Evolutionary conservation across 1,140 invertebrate species (phyloP), one percentile per base, ranked within the genome.

Genomic region (Nylanderia fulva): DNA sequence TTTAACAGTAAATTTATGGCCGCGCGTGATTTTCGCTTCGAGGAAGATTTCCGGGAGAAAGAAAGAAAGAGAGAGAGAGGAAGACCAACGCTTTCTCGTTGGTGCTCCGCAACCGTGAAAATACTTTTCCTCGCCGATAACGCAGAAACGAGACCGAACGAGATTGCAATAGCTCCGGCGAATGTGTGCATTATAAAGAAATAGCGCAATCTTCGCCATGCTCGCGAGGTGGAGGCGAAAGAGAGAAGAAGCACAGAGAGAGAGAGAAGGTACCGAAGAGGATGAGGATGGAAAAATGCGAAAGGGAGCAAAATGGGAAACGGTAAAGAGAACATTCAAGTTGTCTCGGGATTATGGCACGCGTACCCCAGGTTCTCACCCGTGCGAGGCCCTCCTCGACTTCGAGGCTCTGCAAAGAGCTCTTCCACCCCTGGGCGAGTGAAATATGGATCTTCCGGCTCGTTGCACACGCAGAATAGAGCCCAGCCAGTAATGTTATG

Each of bases 381-480:
- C 33, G 42, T 21, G 60, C 52, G 13, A 48, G 45, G 45, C 33
- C 29, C 75, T 48, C 24, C 36, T 68, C 36, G 52, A 27, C 42
- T 24, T 64, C n/a, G 60, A 8, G 39, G n/a, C 27, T 33, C 13
- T 33, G 64, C 77, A 82, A 82, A 82, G 52, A 82, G 77, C 77
- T 72, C 77, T 58, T 56, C 66, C 13, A 58, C 86, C 92, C 91
- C 87, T 90, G 24, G 24, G 66, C 87, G 83, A 90, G 90, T 92
- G 92, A 94, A 93, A 94, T 94, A 94, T 93, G 93, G 89, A 92
- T 93, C 93, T 94, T 94, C 93, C 92, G 91, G 89, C 91, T 93
- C 93, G 93, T 94, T 93, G 93, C 93, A 87, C 92, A 90, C 88
- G 89, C 91, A 93, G 91, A 93, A 92, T 86, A 85, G 89, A 92